These are phyloP conservation scores for Isichthys henryi DNA, from an alignment of 2,113 vertebrate species.

Conservation along the genomic window DNA sequence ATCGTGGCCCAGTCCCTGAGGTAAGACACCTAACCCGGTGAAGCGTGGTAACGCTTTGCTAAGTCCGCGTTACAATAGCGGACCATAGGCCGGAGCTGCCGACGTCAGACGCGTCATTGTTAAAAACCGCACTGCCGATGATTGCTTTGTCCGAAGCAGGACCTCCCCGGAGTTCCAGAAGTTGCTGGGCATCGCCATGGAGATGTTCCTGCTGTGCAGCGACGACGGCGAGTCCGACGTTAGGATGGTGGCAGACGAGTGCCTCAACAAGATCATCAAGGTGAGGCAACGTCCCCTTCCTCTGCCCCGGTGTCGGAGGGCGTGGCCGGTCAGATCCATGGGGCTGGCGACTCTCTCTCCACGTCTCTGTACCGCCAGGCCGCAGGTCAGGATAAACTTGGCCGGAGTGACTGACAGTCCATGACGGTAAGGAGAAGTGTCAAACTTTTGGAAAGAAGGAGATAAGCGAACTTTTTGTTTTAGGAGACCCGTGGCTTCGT, in stretches of 20 bases:
- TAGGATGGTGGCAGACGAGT: slow-evolving; percentile 97
- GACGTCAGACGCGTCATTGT: slow-evolving; percentile 8
- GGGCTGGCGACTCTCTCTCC: background rate
- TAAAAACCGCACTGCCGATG: background rate
- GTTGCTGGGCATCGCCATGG: slow-evolving; percentile 92
- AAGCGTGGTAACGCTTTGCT: background rate
- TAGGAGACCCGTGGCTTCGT: background rate
- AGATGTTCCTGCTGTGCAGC: slow-evolving; percentile 91
- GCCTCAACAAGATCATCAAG: slow-evolving; percentile 98
- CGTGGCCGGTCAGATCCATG: no score
- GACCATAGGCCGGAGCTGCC: background rate
- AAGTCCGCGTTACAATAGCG: background rate
- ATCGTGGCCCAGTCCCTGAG: slow-evolving; percentile 92
- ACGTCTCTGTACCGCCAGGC: background rate
- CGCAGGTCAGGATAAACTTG: background rate
- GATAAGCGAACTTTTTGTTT: background rate
- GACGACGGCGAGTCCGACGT: slow-evolving; percentile 93
- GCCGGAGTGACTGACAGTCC: background rate
- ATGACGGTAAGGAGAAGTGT: background rate
- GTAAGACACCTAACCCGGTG: slow-evolving; percentile 51
- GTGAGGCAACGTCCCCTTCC: slow-evolving; percentile 51
- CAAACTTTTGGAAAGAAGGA: background rate
- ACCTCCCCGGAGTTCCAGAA: slow-evolving; percentile 98
- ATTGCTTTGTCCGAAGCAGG: slow-evolving; percentile 45
- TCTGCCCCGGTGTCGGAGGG: background rate